Conservation (phyloP, 2,797 vertebrate species). For the Peromyscus melanophrys region DNA sequence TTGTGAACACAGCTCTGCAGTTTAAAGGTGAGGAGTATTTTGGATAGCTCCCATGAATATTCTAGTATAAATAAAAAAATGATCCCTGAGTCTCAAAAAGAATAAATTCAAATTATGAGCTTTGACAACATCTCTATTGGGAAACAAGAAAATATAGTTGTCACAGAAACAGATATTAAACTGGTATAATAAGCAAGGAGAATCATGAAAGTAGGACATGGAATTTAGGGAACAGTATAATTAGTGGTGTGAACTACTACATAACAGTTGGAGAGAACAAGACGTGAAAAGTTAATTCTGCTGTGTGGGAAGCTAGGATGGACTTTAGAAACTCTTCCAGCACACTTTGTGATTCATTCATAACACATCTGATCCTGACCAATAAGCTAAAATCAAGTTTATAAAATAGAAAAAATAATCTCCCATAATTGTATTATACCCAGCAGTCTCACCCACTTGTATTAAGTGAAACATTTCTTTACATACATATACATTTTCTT, state of each 20-base stretch:
- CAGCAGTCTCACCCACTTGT: not conserved
- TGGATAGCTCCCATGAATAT: not conserved
- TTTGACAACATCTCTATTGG: not conserved
- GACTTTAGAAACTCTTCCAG: not conserved
- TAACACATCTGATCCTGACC: not conserved
- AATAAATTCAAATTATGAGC: slow-evolving; percentile 19
- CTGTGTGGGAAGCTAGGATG: not conserved
- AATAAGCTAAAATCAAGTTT: slow-evolving; percentile 1
- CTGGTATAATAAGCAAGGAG: not conserved
- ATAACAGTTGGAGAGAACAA: not conserved
- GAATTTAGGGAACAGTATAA: not conserved
- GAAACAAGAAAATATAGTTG: not conserved
- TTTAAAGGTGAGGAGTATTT: not conserved
- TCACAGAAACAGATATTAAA: not conserved
- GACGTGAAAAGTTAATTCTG: not conserved
- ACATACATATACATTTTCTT: not conserved
- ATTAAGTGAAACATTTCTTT: not conserved
- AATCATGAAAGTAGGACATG: not conserved
- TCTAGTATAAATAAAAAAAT: not conserved
- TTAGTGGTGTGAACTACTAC: not conserved
- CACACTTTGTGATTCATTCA: fast-evolving
- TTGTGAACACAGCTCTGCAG: not conserved
- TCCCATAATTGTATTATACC: not conserved
- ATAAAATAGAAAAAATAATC: not conserved
- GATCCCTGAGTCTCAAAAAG: not conserved